Percentiles rank a stretch among this genome's conserved stretches.
Evolutionary conservation across 2,113 vertebrate genomes (phyloP).

Genomic region (Hippocampus abdominalis): DNA sequence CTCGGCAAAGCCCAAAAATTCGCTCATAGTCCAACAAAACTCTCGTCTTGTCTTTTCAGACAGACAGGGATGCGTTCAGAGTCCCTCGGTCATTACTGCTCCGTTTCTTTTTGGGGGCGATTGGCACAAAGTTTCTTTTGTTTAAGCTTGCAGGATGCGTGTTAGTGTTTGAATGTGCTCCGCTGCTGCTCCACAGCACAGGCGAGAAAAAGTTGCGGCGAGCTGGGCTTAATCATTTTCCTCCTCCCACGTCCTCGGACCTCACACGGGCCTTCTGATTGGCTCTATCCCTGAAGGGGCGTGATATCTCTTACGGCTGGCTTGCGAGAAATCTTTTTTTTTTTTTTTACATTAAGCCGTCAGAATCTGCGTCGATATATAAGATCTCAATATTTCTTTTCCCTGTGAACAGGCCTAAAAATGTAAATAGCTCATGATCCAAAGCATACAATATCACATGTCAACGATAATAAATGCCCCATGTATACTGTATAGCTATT

Average conservation of each 20-base stretch:
- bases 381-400: no score
- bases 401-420: no score
- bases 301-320: not conserved
- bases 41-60: constrained; percentile 23
- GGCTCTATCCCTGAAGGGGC: constrained; percentile 48
- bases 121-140: constrained; percentile 46
- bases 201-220: constrained; percentile 27
- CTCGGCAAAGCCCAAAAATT: not conserved
- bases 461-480: no score
- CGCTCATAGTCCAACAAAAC: constrained; percentile 19
- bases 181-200: constrained; percentile 42
- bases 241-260: constrained; percentile 54
- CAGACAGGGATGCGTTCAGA: constrained; percentile 5
- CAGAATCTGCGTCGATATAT: no score
- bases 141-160: constrained; percentile 35
- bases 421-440: no score
- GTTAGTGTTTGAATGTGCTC: constrained; percentile 5
- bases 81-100: not conserved
- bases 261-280: constrained; percentile 42
- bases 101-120: not conserved
- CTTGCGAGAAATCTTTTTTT: not conserved
- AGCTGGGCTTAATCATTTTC: constrained; percentile 38
- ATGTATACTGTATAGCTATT: no score
- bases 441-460: no score
- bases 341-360: no score